A percentile compares a stretch with the other conserved stretches of the same genome.
Evolutionary conservation across 2,113 vertebrate genomes (phyloP).

Genomic region (Lophius piscatorius): DNA sequence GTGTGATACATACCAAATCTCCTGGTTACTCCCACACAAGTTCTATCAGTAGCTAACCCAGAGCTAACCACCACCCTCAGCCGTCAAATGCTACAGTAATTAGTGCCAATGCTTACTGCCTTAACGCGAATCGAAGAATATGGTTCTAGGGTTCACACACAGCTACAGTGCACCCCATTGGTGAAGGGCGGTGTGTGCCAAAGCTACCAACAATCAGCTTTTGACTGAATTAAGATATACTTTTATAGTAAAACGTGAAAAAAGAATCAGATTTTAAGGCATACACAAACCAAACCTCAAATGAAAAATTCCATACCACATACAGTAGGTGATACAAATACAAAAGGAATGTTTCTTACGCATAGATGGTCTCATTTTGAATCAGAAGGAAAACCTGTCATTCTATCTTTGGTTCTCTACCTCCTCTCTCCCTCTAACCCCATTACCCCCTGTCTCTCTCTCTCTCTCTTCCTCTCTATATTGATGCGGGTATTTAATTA

Average conservation of each 20-base stretch:
- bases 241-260: constrained; percentile 70
- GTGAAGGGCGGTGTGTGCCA: constrained; percentile 75
- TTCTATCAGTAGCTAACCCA: constrained; percentile 65
- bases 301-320: constrained; percentile 57
- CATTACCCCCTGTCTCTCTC: constrained; percentile 68
- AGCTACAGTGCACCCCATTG: constrained; percentile 66
- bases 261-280: constrained; percentile 71
- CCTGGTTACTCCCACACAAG: constrained; percentile 55
- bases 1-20: constrained; percentile 61
- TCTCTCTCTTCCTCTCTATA: constrained; percentile 71
- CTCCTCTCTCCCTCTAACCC: constrained; percentile 76
- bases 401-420: constrained; percentile 81
- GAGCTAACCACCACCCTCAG: constrained; percentile 63
- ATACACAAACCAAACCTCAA: constrained; percentile 76
- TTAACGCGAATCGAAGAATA: constrained; percentile 87
- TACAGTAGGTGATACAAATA: constrained; percentile 46
- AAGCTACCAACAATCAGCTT: constrained; percentile 82
- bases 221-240: constrained; percentile 73
- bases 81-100: constrained; percentile 74
- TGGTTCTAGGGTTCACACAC: constrained; percentile 77
- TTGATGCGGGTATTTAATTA: constrained; percentile 90
- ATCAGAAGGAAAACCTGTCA: constrained; percentile 69
- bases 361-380: constrained; percentile 69
- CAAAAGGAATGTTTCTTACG: constrained; percentile 55
- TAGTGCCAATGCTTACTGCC: constrained; percentile 96